Percentiles rank a stretch among this genome's conserved stretches.
Evolutionary conservation across 2,888 invertebrate species (phyloP).

Genomic region (Drosophila birchii): DNA sequence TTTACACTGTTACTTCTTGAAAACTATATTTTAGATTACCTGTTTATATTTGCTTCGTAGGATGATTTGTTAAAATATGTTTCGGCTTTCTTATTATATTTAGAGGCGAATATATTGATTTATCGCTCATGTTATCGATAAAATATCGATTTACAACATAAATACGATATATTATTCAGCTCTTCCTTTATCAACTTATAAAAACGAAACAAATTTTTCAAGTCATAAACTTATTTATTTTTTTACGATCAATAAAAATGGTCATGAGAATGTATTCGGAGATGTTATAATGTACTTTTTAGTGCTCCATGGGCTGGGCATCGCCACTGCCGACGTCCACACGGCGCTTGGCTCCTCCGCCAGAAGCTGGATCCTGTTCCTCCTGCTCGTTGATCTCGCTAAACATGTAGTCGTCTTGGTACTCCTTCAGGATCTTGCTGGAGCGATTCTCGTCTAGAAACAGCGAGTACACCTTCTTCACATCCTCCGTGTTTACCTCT

Average conservation of each 20-base stretch:
- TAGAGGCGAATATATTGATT: too few species aligned
- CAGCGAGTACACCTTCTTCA: conserved; percentile 96
- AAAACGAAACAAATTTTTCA: background rate
- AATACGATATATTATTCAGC: too few species aligned
- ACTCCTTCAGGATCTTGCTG: conserved; percentile 96
- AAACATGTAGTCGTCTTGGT: conserved; percentile 98
- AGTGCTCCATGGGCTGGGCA: conserved; percentile 83
- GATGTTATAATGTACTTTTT: conserved; percentile 24
- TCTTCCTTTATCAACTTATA: too few species aligned
- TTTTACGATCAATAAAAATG: conserved; percentile 37
- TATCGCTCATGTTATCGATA: background rate
- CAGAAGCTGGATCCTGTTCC: conserved; percentile 52
- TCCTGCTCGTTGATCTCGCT: conserved; percentile 86
- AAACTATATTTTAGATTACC: background rate
- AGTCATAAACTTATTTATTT: conserved; percentile 58
- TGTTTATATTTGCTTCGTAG: background rate
- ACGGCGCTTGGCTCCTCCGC: conserved; percentile 63
- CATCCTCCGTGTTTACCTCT: conserved; percentile 94
- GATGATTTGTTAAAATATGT: too few species aligned
- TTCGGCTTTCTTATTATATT: too few species aligned
- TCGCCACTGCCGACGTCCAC: conserved; percentile 68
- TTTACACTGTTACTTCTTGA: background rate
- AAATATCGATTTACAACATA: background rate
- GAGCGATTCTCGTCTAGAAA: conserved; percentile 98
- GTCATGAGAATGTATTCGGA: conserved; percentile 49